Evolutionary conservation across 2,113 vertebrate genomes (phyloP).

Genomic region (Ochotona curzoniae): DNA sequence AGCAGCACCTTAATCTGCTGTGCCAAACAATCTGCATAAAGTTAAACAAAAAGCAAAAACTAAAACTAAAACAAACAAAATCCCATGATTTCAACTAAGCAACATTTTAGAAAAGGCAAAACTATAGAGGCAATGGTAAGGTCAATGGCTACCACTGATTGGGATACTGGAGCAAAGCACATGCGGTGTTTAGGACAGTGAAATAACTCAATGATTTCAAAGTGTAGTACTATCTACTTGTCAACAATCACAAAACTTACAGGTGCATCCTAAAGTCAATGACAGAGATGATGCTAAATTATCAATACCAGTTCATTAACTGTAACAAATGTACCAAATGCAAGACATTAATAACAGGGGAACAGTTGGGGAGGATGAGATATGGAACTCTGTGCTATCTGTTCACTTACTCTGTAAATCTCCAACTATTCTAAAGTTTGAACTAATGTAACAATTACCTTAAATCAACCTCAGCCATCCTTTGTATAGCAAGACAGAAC

Average conservation of each 20-base stretch:
- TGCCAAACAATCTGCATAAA: no score
- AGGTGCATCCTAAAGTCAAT: conserved; percentile 36
- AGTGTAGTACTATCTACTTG: neutral
- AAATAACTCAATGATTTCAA: neutral
- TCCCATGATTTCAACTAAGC: neutral
- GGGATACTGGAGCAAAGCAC: neutral
- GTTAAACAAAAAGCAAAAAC: no score
- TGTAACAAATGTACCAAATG: neutral
- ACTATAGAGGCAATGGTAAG: neutral
- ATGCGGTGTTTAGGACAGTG: neutral
- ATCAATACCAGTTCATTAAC: neutral
- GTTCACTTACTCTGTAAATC: conserved; percentile 41
- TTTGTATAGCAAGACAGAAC: conserved; percentile 52
- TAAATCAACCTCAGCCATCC: neutral
- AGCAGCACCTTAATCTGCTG: no score
- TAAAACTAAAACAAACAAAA: no score
- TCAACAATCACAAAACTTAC: conserved; percentile 13
- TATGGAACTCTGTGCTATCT: neutral
- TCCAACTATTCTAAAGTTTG: neutral
- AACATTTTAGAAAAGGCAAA: conserved; percentile 47
- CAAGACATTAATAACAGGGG: conserved; percentile 23
- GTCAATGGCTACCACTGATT: neutral
- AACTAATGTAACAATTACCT: conserved; percentile 51
- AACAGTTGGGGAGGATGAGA: neutral
- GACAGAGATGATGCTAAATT: conserved; percentile 2